These are phyloP conservation scores for Augochlorella aurata DNA, from an alignment of 2,888 invertebrate genomes.

Conservation along the genomic window DNA sequence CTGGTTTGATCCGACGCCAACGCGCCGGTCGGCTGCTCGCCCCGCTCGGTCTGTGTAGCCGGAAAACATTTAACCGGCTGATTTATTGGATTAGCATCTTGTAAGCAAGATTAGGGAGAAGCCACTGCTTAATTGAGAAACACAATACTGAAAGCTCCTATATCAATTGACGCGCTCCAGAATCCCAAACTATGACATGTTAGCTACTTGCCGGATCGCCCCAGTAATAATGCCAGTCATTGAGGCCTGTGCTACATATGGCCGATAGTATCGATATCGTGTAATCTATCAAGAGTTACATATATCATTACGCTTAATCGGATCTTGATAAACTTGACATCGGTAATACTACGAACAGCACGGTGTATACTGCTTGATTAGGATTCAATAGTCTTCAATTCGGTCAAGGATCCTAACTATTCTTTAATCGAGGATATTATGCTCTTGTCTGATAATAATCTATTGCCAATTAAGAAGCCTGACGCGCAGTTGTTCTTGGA, in stretches of 20 bases:
- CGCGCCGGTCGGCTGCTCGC: neutral
- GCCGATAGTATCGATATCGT: neutral
- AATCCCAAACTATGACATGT: neutral
- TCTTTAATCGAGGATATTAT: neutral
- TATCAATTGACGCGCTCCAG: neutral
- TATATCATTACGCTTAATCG: neutral
- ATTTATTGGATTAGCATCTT: slow-evolving; percentile 7
- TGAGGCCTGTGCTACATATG: neutral
- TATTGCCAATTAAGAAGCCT: too few species aligned
- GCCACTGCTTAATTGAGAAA: slow-evolving; percentile 8
- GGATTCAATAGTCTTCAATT: neutral
- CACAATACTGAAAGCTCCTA: slow-evolving; percentile 5
- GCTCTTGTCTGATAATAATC: too few species aligned
- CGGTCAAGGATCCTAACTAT: neutral
- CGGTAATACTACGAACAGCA: neutral
- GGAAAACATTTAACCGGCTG: slow-evolving; percentile 9
- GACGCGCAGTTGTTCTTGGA: too few species aligned
- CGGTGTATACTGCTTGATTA: neutral
- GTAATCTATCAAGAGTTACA: slow-evolving; percentile 3
- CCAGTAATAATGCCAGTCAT: slow-evolving; percentile 3
- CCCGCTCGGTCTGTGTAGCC: neutral
- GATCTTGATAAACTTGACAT: neutral
- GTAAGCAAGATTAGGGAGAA: neutral
- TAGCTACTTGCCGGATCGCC: neutral
- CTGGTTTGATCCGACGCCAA: neutral